Percentiles rank a stretch among this genome's conserved stretches.
These are phyloP conservation scores for Rhinella marina DNA, from an alignment of 2,797 vertebrate species.

Conservation along the genomic window DNA sequence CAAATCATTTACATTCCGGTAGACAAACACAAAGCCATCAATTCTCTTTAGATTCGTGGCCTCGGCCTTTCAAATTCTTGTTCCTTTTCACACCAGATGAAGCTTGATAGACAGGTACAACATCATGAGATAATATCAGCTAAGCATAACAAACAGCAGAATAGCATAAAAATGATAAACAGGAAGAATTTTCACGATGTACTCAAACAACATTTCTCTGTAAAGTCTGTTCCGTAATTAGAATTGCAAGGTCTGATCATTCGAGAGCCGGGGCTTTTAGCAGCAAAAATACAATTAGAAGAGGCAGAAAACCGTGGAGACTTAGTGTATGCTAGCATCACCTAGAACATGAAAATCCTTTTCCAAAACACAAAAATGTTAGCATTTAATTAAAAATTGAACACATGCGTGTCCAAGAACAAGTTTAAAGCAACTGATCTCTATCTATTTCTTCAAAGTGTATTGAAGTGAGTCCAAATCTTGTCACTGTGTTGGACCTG, in stretches of 20 bases:
- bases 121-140: background rate
- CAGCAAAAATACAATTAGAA: slow-evolving; percentile 48
- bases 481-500: background rate
- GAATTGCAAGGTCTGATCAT: slow-evolving; percentile 20
- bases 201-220: background rate
- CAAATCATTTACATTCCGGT: background rate
- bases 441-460: slow-evolving; percentile 15
- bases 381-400: slow-evolving; percentile 57
- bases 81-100: background rate
- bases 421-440: slow-evolving; percentile 54
- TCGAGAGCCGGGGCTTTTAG: slow-evolving; percentile 24
- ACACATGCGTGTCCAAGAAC: slow-evolving; percentile 41
- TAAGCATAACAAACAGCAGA: slow-evolving; percentile 9
- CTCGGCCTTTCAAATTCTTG: background rate
- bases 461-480: background rate
- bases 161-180: slow-evolving; percentile 4
- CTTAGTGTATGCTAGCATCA: slow-evolving; percentile 53
- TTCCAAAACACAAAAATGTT: slow-evolving; percentile 53
- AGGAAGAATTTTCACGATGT: background rate
- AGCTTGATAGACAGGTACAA: slow-evolving; percentile 21
- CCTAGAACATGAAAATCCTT: slow-evolving; percentile 58
- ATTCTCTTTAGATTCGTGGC: background rate
- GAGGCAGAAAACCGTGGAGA: slow-evolving; percentile 55
- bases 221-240: slow-evolving; percentile 22
- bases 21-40: background rate